Evolutionary conservation across 2,797 vertebrate genomes (phyloP).

Genomic region (Tympanoctomys barrerae): DNA sequence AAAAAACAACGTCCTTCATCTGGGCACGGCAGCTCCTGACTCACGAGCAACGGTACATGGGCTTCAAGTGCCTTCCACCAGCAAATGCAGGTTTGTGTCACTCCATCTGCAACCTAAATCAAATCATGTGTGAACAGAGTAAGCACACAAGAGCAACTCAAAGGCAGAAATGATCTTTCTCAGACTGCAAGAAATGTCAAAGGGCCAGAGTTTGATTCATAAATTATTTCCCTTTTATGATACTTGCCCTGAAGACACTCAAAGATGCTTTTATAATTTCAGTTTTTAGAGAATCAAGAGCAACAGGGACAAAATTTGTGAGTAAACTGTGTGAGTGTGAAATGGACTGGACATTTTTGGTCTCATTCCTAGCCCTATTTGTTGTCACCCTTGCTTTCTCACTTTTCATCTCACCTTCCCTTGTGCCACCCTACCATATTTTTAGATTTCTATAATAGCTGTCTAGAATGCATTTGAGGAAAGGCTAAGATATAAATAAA

Average conservation of each 20-base stretch:
- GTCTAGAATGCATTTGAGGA: constrained; percentile 38
- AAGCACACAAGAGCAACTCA: neutral
- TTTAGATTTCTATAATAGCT: neutral
- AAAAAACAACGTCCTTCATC: neutral
- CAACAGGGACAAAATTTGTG: neutral
- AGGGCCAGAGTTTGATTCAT: neutral
- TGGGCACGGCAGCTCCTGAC: neutral
- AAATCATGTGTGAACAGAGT: neutral
- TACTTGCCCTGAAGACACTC: neutral
- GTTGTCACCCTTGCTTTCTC: neutral
- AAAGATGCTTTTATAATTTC: neutral
- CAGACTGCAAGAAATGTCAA: neutral
- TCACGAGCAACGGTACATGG: neutral
- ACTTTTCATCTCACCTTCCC: neutral
- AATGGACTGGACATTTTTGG: neutral
- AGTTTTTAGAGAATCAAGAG: constrained; percentile 22
- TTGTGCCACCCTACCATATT: neutral
- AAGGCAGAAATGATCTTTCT: neutral
- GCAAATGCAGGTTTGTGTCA: neutral
- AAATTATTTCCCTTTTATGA: neutral
- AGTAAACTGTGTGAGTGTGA: neutral
- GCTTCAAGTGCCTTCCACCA: no score
- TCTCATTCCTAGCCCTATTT: neutral
- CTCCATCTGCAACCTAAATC: neutral
- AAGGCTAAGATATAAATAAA: constrained; percentile 61